Evolutionary conservation across 1,140 invertebrate species (phyloP).

Genomic region (Pachyrhynchus sulphureomaculatus): DNA sequence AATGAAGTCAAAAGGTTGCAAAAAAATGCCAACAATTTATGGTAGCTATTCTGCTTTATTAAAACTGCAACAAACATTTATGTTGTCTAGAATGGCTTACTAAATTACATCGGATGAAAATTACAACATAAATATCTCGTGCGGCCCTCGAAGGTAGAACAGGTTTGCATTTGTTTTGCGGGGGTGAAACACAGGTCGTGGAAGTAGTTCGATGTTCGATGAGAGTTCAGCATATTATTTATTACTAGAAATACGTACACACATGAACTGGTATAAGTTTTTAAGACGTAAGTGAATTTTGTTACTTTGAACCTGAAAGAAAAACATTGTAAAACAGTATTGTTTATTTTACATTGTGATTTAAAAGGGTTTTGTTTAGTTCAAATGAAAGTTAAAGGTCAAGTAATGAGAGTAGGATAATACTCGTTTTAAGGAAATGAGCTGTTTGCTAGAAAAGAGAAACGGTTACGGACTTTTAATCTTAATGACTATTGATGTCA

Average conservation of each 20-base stretch:
- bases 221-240: slow-evolving; percentile 15
- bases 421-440: too few species aligned
- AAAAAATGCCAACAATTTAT: slow-evolving; percentile 16
- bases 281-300: too few species aligned
- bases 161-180: slow-evolving; percentile 28
- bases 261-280: background rate
- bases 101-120: slow-evolving; percentile 29
- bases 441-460: too few species aligned
- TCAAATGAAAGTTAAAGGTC: too few species aligned
- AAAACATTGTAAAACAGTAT: too few species aligned
- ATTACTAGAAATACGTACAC: background rate
- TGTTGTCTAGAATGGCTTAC: slow-evolving; percentile 22
- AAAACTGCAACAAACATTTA: slow-evolving; percentile 29
- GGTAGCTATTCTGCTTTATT: slow-evolving; percentile 20
- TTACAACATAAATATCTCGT: slow-evolving; percentile 27
- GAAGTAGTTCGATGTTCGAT: slow-evolving; percentile 19
- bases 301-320: too few species aligned
- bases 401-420: too few species aligned
- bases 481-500: too few species aligned
- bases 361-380: too few species aligned
- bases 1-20: background rate
- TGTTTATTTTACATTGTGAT: too few species aligned
- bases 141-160: slow-evolving; percentile 21
- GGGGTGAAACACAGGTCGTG: slow-evolving; percentile 21
- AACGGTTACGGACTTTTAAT: too few species aligned